Percentiles rank a stretch among this genome's conserved stretches.
phyloP scores from a whole-genome alignment of 2,797 vertebrate genomes.

The Phoebastria nigripes region DNA sequence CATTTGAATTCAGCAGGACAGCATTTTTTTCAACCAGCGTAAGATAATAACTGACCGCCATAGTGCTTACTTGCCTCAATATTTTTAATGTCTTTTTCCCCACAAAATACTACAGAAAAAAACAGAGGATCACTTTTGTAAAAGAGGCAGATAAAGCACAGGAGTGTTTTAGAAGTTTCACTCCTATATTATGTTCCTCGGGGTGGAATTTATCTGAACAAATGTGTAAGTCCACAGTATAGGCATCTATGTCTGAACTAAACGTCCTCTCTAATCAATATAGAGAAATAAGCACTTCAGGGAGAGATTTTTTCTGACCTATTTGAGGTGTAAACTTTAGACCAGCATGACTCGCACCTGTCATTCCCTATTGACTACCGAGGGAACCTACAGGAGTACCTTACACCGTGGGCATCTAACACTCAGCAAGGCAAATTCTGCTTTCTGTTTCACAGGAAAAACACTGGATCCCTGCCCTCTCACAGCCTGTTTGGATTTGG shows the following conservation, averaged over 20 bases:
- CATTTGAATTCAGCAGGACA: not conserved
- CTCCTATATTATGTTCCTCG: not conserved
- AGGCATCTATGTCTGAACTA: not conserved
- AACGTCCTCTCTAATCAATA: not conserved
- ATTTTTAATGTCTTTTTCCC: not conserved
- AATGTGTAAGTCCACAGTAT: not conserved
- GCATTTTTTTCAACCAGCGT: not conserved
- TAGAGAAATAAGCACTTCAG: not conserved
- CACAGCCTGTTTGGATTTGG: not conserved
- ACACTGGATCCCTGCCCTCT: not conserved
- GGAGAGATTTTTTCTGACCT: not conserved
- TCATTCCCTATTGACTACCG: not conserved
- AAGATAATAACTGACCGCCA: not conserved
- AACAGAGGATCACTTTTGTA: not conserved
- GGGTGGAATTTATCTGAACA: not conserved
- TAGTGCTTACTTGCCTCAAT: not conserved
- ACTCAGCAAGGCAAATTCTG: not conserved
- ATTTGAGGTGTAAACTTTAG: not conserved
- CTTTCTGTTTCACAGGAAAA: not conserved
- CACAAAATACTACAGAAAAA: not conserved
- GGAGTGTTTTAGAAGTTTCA: not conserved
- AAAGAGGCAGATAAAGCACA: not conserved
- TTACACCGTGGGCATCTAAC: not conserved
- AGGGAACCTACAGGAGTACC: not conserved
- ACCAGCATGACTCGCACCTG: not conserved